Base-by-base conservation (phyloP, 2,113 vertebrate species). In the Nipponia nippon region DNA sequence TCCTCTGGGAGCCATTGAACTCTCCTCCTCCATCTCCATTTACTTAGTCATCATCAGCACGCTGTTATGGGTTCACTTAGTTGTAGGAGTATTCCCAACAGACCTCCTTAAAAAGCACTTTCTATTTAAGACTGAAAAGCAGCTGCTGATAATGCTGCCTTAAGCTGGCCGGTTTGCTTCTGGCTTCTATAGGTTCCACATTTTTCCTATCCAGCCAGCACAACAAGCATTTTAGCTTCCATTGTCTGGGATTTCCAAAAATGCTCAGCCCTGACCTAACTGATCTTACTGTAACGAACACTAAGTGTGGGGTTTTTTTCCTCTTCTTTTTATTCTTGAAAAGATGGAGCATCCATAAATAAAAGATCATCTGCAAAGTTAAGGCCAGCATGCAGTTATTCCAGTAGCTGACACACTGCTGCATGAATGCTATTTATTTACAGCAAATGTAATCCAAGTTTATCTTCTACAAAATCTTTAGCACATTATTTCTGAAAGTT, bases 101-200 rank as follows among this genome's bases (percentile, higher is more conserved):
- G 92, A 78, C 71, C 18, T 90, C 93, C 89, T 95, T 97, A 95
- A 97, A 97, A 96, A 97, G 73, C 81, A 85, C 83, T 93, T 96
- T 96, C 89, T 95, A 82, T 93, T 96, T 96, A 22, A 79, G 89
- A 94, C 80, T 36, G 73, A 91, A 82, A 95, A 94, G 65, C 91
- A 96, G 96, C 87, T 96, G 89, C 83, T 94, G 95, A 90, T 92
- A 96, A 96, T 93, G 62, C 89, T 94, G 93, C 87, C 73, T 94
- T 94, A 87, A 95, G 81, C 89, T 95, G 73, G 44, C 52, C 81
- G 79, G 93, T 96, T 95, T 95, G 69, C 83, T 93, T 81, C 95
- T 96, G 88, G 52, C 83, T 89, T 89, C 94, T 95, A 67, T 47
- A 94, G 77, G 62, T 91, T 85, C 72, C 87, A 94, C 62, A 46